A percentile compares a stretch with the other conserved stretches of the same genome.
Conservation (phyloP, 2,113 vertebrate species). For the Menidia beryllina region DNA sequence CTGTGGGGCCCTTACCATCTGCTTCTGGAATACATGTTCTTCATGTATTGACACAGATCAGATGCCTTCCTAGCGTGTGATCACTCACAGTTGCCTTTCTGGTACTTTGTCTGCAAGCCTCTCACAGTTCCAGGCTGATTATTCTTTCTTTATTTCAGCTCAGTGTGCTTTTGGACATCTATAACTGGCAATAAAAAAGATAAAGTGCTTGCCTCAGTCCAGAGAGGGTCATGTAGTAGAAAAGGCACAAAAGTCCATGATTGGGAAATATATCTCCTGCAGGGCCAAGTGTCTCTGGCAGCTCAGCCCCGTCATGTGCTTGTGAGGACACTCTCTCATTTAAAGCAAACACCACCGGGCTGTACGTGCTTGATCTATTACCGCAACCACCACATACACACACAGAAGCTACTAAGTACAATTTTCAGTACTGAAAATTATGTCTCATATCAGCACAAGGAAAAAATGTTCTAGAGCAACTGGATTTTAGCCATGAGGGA, state of each 20-base stretch:
- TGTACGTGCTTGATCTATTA: conserved; percentile 48
- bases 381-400: not conserved
- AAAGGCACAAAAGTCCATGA: conserved; percentile 74
- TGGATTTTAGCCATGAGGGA: conserved; percentile 4
- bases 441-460: conserved; percentile 17
- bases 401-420: conserved; percentile 18
- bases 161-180: conserved; percentile 64
- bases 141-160: conserved; percentile 67
- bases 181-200: conserved; percentile 78
- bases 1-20: conserved; percentile 4
- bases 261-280: conserved; percentile 75
- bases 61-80: not conserved
- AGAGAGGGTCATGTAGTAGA: conserved; percentile 70
- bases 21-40: not conserved
- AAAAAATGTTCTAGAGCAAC: conserved; percentile 7
- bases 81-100: conserved; percentile 20
- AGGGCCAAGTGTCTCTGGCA: conserved; percentile 61
- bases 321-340: conserved; percentile 64
- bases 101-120: conserved; percentile 34
- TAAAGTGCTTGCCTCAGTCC: conserved; percentile 64
- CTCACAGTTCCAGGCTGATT: conserved; percentile 52
- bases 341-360: conserved; percentile 68
- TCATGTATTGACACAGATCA: not conserved
- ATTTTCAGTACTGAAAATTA: conserved; percentile 31
- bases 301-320: conserved; percentile 63